phyloP scores from a whole-genome alignment of 2,888 invertebrate species.

The Torymus auratus region DNA sequence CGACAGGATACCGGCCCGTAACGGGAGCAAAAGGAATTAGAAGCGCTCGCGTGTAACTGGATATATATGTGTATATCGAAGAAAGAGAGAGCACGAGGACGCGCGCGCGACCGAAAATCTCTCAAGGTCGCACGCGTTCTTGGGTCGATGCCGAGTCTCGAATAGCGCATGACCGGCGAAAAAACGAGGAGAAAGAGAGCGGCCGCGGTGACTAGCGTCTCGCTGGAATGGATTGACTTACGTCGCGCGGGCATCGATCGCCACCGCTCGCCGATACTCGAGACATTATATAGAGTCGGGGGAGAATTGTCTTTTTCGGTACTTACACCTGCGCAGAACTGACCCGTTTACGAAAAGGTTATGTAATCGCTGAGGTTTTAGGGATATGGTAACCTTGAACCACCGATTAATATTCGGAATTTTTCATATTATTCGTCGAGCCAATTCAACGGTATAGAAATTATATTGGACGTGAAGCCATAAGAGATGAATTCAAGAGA shows the following conservation, averaged over 20 bases:
- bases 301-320: slow-evolving; percentile 9
- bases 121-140: slow-evolving; percentile 41
- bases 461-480: background rate
- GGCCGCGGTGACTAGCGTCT: slow-evolving; percentile 1
- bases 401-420: too few species aligned
- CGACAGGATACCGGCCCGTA: slow-evolving; percentile 22
- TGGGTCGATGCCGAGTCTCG: slow-evolving; percentile 8
- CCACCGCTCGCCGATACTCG: slow-evolving; percentile 4
- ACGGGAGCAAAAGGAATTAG: slow-evolving; percentile 10
- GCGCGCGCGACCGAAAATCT: slow-evolving; percentile 29
- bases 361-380: background rate
- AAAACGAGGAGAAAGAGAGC: slow-evolving; percentile 5
- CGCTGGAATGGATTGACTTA: slow-evolving; percentile 47
- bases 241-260: slow-evolving; percentile 17
- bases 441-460: background rate
- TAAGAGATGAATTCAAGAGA: slow-evolving; percentile 1
- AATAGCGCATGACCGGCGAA: background rate
- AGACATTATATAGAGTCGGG: slow-evolving; percentile 17
- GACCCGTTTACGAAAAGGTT: slow-evolving; percentile 11
- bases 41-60: slow-evolving; percentile 33
- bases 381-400: background rate
- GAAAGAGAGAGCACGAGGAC: background rate
- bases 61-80: background rate
- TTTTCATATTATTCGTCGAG: background rate
- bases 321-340: background rate